These are phyloP conservation scores for Oreochromis aureus DNA, from an alignment of 2,113 vertebrate species.

Conservation along the genomic window DNA sequence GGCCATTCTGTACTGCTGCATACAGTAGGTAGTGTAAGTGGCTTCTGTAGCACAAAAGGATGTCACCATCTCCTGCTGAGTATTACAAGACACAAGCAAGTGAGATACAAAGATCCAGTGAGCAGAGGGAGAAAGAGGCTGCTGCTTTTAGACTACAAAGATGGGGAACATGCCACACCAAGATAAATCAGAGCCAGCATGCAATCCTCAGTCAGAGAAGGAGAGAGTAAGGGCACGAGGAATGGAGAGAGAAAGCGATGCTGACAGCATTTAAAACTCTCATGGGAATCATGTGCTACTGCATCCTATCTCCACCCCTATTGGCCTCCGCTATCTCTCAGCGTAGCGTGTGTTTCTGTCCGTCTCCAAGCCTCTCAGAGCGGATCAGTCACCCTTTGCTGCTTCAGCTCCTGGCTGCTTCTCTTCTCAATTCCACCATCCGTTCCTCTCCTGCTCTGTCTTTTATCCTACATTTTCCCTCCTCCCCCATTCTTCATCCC, in stretches of 20 bases:
- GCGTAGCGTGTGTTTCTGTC: constrained; percentile 47
- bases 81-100: constrained; percentile 43
- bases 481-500: neutral
- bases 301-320: constrained; percentile 40
- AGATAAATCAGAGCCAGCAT: constrained; percentile 51
- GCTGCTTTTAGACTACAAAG: constrained; percentile 47
- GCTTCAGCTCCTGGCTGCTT: constrained; percentile 66
- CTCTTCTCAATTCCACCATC: constrained; percentile 26
- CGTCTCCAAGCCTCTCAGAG: constrained; percentile 61
- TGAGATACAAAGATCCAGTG: constrained; percentile 5
- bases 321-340: constrained; percentile 45
- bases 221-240: constrained; percentile 1
- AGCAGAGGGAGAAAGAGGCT: constrained; percentile 2
- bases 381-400: constrained; percentile 73
- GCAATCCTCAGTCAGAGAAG: constrained; percentile 17
- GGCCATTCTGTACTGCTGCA: constrained; percentile 33
- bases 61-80: constrained; percentile 34
- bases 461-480: constrained; percentile 24
- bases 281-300: constrained; percentile 55
- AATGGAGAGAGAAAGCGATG: constrained; percentile 21
- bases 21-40: constrained; percentile 13
- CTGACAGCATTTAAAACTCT: constrained; percentile 66
- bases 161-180: neutral
- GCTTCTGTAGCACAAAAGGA: constrained; percentile 38
- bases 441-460: constrained; percentile 5